A percentile compares a stretch with the other conserved stretches of the same genome.
phyloP scores from a whole-genome alignment of 2,888 invertebrate species.

The Drosophila mayaguana region DNA sequence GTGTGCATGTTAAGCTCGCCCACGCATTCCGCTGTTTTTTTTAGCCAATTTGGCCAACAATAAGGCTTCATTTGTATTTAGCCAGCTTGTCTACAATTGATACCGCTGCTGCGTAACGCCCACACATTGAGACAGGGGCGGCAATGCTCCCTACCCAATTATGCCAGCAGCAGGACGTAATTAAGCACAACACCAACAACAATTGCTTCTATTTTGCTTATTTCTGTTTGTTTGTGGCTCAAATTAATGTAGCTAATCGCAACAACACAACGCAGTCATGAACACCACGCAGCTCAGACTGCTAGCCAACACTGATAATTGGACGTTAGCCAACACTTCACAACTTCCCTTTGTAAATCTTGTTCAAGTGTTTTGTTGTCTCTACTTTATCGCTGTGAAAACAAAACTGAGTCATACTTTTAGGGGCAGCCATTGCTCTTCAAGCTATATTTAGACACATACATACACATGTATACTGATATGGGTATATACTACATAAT shows the following conservation, averaged over 20 bases:
- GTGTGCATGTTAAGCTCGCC: conserved; percentile 34
- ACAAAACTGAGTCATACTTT: conserved; percentile 25
- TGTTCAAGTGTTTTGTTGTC: neutral
- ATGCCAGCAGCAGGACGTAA: conserved; percentile 72
- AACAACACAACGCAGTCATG: neutral
- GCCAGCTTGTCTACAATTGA: conserved; percentile 79
- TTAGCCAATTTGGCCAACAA: conserved; percentile 68
- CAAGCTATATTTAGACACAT: neutral
- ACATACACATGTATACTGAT: too few species aligned
- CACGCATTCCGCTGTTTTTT: conserved; percentile 45
- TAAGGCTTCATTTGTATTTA: conserved; percentile 78
- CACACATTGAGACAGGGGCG: conserved; percentile 13
- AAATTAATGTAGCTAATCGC: neutral
- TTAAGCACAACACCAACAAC: conserved; percentile 35
- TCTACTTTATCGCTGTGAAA: neutral
- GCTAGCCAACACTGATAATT: neutral
- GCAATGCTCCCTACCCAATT: conserved; percentile 53
- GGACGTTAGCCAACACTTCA: conserved; percentile 7
- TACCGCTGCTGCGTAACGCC: conserved; percentile 34
- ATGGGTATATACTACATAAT: too few species aligned
- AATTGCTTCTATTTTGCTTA: conserved; percentile 8
- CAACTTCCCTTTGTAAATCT: neutral
- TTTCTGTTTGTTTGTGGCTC: conserved; percentile 6
- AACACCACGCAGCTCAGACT: neutral
- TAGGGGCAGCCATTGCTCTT: conserved; percentile 3